Conservation (phyloP, 2,888 invertebrate species). For the Ormyrus thymus region DNA sequence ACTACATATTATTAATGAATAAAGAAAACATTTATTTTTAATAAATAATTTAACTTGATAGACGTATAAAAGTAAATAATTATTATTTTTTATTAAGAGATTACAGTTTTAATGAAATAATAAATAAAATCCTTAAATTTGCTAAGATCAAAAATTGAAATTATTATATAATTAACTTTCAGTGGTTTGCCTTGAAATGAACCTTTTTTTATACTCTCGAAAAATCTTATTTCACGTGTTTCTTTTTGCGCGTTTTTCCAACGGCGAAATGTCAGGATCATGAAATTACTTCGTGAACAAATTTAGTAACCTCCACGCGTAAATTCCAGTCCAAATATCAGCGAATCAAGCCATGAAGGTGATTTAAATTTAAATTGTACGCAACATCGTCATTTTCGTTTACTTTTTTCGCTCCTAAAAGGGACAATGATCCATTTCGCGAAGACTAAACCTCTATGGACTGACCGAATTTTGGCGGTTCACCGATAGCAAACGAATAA, state of each 20-base stretch:
- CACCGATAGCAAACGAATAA: not conserved
- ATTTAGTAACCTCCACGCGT: slow-evolving; percentile 51
- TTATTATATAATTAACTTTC: no score
- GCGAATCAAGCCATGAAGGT: slow-evolving; percentile 6
- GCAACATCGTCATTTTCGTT: not conserved
- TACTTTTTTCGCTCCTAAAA: not conserved
- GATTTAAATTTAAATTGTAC: slow-evolving; percentile 16
- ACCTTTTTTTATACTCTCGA: slow-evolving; percentile 12
- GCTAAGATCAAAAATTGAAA: no score
- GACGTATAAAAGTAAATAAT: no score
- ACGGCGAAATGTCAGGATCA: slow-evolving; percentile 61
- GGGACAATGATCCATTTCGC: not conserved
- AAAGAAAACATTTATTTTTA: no score
- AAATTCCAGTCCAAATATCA: slow-evolving; percentile 66
- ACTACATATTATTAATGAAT: no score
- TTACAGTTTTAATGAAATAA: no score
- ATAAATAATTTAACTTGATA: no score
- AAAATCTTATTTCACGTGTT: slow-evolving; percentile 32
- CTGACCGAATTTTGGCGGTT: not conserved
- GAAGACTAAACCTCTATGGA: not conserved
- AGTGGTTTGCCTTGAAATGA: slow-evolving; percentile 5
- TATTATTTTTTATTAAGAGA: no score
- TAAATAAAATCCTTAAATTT: no score
- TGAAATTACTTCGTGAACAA: slow-evolving; percentile 66
- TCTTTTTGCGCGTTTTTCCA: slow-evolving; percentile 12